Evolutionary conservation across 2,113 vertebrate genomes (phyloP), one percentile per base, ranked within the genome.

Genomic region (Onychostoma macrolepis): DNA sequence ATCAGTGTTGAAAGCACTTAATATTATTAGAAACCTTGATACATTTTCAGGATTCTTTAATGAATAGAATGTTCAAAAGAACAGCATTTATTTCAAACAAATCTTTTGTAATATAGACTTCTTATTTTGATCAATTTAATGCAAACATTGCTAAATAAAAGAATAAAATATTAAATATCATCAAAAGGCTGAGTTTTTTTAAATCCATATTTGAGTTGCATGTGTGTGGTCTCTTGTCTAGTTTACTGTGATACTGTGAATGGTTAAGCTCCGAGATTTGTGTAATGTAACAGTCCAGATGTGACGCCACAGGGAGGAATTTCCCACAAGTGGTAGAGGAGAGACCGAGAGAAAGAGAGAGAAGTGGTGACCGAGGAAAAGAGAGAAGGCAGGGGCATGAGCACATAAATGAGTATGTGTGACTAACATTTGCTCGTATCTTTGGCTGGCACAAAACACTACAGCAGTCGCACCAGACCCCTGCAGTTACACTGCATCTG

Each of bases 391-490:
- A 63, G 61, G 61, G 61, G 2, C 61, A 26, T 17, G 43, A 77
- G 21, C n/a, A 50, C 45, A 77, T 30, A 30, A 10, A 77, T 50
- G 15, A 30, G 75, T 50, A 10, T 28, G 26, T 30, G 43, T 50
- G 75, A 77, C 45, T 53, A 78, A 79, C 48, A 21, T 79, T 79
- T 5, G 1, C 48, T 36, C 2, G 30, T 58, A 61, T n/a, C 30
- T 58, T 36, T 61, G 30, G 77, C 30, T 36, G 77, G 77, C 50
- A 79, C 50, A 79, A 12, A 78, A 12, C 50, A n/a, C 36, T n/a
- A 58, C 77, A 58, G 50, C 45, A 19, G n/a, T 28, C n/a, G 2
- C 77, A n/a, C 28, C 33, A 58, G 33, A 72, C 8, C 33, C 28
- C 50, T 53, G 48, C 45, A 53, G 76, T 53, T 53, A 78, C 45